Base-by-base conservation (phyloP, 2,797 vertebrate species). In the Percopsis omiscomaycus region DNA sequence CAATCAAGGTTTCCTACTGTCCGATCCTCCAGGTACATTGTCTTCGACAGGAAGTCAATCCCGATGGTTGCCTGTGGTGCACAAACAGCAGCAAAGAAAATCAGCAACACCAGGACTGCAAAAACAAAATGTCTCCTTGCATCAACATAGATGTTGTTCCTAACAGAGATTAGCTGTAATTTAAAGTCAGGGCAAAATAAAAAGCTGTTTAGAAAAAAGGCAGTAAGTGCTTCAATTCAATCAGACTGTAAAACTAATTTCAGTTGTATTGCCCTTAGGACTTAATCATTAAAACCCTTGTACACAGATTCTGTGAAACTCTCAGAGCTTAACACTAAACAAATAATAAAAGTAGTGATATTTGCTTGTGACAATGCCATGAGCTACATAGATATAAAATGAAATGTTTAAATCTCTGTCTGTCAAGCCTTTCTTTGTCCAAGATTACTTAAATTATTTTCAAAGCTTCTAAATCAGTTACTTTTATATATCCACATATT, bases 41-140 rank as follows among this genome's bases (percentile, higher is more conserved):
- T 96, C 92, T 96, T 96, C 71, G 95, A 96, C 87, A 96, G 87
- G 84, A 96, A 96, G 91, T 96, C 95, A 61, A 96, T 96, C 71
- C 95, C 95, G 67, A 96, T 96, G 68, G 95, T 96, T 2, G 95
- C 95, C 95, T 96, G 78, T 75, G 69, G 66, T 49, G 76, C 68
- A 80, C 73, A 74, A 77, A 76, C 55, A 73, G 52, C 22, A 75
- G 74, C 50, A 49, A 45, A 29, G 55, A 62, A 60, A 16, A 68
- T 80, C 37, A 82, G 59, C 57, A 15, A 67, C n/a, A 52, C 1
- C 2, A 5, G 29, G 50, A 66, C 12, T 30, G 58, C 11, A 50
- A 50, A 61, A 51, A 30, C 30, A 49, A 58, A 62, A 69, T 55
- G 62, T 71, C 59, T 65, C 42, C 55, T 22, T 69, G 51, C 42